Conservation (phyloP, 2,888 invertebrate species). For the Phyto melanocephala region DNA sequence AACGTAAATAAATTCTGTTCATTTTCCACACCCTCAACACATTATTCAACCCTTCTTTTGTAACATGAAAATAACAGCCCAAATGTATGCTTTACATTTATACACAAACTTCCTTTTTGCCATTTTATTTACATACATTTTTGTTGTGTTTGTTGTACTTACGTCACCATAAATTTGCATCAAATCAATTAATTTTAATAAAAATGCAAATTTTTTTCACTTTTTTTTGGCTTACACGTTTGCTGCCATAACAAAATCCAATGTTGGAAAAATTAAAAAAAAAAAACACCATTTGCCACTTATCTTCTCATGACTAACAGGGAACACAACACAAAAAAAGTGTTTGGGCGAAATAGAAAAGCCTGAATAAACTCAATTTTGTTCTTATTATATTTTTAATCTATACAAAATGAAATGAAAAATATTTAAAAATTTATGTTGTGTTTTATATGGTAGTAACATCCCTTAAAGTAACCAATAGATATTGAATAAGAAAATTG, state of each 20-base stretch:
- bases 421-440: neutral
- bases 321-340: neutral
- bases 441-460: neutral
- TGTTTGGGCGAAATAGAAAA: neutral
- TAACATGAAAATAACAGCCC: neutral
- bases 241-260: conserved; percentile 8
- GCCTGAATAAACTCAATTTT: conserved; percentile 41
- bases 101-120: neutral
- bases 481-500: neutral
- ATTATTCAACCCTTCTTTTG: neutral
- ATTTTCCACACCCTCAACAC: neutral
- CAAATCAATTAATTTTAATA: conserved; percentile 65
- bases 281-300: conserved; percentile 31
- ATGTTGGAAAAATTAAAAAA: neutral
- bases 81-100: conserved; percentile 11
- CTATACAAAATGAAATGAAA: neutral
- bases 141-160: neutral
- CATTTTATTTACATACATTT: conserved; percentile 6
- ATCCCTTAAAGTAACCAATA: conserved; percentile 17
- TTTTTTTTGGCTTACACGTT: conserved; percentile 21
- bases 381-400: conserved; percentile 45
- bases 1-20: neutral
- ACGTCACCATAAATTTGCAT: conserved; percentile 59
- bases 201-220: conserved; percentile 57
- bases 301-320: neutral